Evolutionary conservation across 2,113 vertebrate genomes (phyloP), one percentile per base, ranked within the genome.

Genomic region (Psophia crepitans): DNA sequence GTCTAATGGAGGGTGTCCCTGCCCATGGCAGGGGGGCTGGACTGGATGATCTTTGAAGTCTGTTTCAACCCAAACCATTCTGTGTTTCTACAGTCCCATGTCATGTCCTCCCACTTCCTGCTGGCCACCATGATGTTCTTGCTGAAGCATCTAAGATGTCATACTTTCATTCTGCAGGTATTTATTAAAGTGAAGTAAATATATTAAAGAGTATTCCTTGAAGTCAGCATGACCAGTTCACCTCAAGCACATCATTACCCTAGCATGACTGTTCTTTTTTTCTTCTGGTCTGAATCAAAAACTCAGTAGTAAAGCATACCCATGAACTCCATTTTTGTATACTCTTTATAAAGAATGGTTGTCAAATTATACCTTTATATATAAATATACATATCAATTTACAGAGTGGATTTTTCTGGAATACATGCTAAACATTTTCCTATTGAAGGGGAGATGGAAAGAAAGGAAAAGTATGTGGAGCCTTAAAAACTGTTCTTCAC

Each of bases 111-210:
- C 0, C 4, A 5, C 5, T 41, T 27, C 4, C 28, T 6, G 3
- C 6, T 1, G 2, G 13, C 6, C 5, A 1, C 14, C 0, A 0
- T 30, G 19, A 75, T 4, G 6, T n/a, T 75, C 49, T 28, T 82
- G 21, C 17, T 66, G 32, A 58, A 95, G 24, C 7, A 58, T 3
- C 4, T 41, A 51, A 66, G 8, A n/a, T 41, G 23, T 65, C 17
- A 32, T 69, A 41, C 11, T 86, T 73, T 70, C 15, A 41, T 48
- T 85, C 49, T 66, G 19, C 12, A 49, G 6, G 21, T 12, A 9
- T 56, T 80, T 63, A 54, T 57, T 75, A 57, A 79, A 54, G 8
- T 51, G 4, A 87, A 22, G 4, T 58, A 76, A 69, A 69, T 54
- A 54, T 8, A 41, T 11, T 53, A 15, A 37, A 80, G 30, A 22